Conservation (phyloP, 2,113 vertebrate genomes). For the Xenotilapia caudafasciata region DNA sequence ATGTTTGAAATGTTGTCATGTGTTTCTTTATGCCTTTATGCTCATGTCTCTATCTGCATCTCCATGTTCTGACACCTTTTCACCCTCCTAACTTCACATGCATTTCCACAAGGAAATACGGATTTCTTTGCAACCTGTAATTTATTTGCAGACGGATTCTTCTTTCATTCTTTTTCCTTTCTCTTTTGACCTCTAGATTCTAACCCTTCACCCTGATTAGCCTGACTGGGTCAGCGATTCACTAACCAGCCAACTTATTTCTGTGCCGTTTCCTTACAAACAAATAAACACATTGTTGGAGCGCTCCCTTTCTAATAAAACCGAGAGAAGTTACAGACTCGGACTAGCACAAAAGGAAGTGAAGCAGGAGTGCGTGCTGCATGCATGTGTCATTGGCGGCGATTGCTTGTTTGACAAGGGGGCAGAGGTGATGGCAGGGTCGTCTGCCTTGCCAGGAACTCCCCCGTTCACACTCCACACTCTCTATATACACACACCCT, state of each 20-base stretch:
- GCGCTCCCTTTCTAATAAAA: background rate
- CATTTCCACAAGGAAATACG: constrained; percentile 2
- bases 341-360: background rate
- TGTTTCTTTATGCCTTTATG: background rate
- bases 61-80: background rate
- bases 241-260: background rate
- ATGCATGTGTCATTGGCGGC: constrained; percentile 4
- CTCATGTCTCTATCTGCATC: background rate
- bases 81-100: background rate
- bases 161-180: background rate
- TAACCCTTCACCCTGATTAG: constrained; percentile 39
- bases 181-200: constrained; percentile 24
- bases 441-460: constrained; percentile 58
- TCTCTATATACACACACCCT: constrained; percentile 56
- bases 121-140: background rate
- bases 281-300: background rate
- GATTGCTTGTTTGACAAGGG: constrained; percentile 49
- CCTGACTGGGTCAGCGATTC: constrained; percentile 20
- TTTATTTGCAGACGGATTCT: background rate
- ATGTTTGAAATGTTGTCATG: background rate
- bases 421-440: constrained; percentile 66
- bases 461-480: constrained; percentile 31
- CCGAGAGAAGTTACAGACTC: background rate
- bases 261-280: background rate
- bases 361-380: background rate